A percentile compares a stretch with the other conserved stretches of the same genome.
Conservation (phyloP, 1,140 invertebrate species). For the Cyclargus thomasi region DNA sequence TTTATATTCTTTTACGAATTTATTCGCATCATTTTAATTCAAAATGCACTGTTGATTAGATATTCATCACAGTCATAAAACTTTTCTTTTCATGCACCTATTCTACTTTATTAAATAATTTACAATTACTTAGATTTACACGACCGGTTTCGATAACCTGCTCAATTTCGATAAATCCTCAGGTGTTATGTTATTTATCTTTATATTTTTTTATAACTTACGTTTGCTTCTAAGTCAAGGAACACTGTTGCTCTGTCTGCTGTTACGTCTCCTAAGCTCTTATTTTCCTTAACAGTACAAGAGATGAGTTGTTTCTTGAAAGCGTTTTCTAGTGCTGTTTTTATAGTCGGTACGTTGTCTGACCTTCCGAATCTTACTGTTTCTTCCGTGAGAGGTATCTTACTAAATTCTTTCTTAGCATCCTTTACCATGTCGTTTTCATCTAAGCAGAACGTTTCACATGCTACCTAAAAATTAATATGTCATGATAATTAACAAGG, state of each 20-base stretch:
- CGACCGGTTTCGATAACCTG: too few relatives aligned
- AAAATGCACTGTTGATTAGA: too few relatives aligned
- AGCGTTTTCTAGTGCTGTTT: constrained; percentile 47
- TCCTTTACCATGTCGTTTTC: constrained; percentile 91
- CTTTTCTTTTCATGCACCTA: too few relatives aligned
- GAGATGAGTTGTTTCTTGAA: constrained; percentile 81
- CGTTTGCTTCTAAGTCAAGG: constrained; percentile 74
- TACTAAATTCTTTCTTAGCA: constrained; percentile 85
- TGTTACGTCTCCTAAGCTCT: constrained; percentile 65
- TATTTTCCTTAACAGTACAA: constrained; percentile 76
- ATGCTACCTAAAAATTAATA: constrained; percentile 83
- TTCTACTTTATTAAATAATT: too few relatives aligned
- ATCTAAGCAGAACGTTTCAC: constrained; percentile 95
- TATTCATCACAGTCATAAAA: too few relatives aligned
- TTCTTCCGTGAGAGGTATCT: constrained; percentile 84
- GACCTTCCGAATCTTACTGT: constrained; percentile 81
- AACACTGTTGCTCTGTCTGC: constrained; percentile 71
- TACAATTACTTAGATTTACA: too few relatives aligned
- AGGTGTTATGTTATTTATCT: too few relatives aligned
- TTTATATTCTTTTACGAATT: too few relatives aligned
- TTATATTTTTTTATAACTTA: constrained; percentile 40
- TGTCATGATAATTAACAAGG: neutral
- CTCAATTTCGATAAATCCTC: too few relatives aligned
- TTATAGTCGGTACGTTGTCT: constrained; percentile 34
- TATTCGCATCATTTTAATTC: too few relatives aligned